Evolutionary conservation across 2,797 vertebrate genomes (phyloP).

Genomic region (Chaetodon trifasciatus): DNA sequence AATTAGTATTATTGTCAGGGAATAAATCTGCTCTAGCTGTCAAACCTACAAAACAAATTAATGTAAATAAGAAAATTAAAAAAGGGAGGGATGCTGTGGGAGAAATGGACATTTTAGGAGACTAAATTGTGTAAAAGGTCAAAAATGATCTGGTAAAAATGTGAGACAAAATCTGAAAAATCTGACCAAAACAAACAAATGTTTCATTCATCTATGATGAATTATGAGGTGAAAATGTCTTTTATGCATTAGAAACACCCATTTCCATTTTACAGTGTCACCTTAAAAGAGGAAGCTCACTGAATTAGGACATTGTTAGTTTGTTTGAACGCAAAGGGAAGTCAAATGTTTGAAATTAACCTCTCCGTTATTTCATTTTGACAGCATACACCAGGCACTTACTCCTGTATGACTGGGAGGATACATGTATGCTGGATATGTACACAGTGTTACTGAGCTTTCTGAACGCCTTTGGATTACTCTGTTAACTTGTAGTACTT

Average conservation of each 20-base stretch:
- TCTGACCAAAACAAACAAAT: neutral
- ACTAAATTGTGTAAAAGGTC: neutral
- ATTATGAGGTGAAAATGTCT: constrained; percentile 14
- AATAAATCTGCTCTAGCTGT: neutral
- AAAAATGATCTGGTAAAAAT: neutral
- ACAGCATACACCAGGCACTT: neutral
- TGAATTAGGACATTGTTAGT: neutral
- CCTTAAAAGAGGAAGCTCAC: constrained; percentile 52
- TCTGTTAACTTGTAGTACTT: neutral
- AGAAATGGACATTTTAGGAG: neutral
- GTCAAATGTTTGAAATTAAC: neutral
- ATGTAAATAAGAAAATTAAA: neutral
- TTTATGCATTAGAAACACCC: constrained; percentile 46
- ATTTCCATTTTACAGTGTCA: constrained; percentile 57
- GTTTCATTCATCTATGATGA: neutral
- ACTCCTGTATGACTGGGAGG: neutral
- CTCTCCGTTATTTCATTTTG: neutral
- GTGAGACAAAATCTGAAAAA: no score
- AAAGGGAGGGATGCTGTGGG: neutral
- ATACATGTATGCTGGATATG: neutral
- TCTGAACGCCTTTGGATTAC: neutral
- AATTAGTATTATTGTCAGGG: neutral
- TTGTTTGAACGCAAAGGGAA: neutral
- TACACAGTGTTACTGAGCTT: neutral
- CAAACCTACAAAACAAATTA: neutral